Evolutionary conservation across 1,140 invertebrate genomes (phyloP), one percentile per base, ranked within the genome.

Genomic region (Popillia japonica): DNA sequence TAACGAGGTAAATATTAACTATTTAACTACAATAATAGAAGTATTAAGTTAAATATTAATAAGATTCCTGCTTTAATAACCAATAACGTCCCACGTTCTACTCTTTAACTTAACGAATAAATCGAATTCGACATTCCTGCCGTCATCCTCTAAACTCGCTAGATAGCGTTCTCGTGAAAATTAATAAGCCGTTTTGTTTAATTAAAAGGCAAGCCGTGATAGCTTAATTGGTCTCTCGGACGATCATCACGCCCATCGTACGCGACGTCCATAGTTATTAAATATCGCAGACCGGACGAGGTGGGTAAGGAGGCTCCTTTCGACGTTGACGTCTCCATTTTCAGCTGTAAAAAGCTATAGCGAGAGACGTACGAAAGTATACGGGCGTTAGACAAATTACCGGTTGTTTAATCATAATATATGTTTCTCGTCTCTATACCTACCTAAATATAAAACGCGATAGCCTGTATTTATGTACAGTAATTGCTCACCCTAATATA

Each of bases 161-260:
- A 34, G 27, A 34, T 34, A 55, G 17, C 17, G 48, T 17, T 55
- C 17, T 55, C 48, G 48, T 55, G 27, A 55, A 55, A 55, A 55
- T 55, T 55, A 55, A 55, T 55, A 55, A 55, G 17, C 11, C 48
- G 48, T 55, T 55, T 55, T 55, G 48, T 55, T 55, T 55, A 55
- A 55, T 55, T 55, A 55, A 55, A 55, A 55, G 48, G 17, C 48
- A 55, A n/a, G 48, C 48, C 48, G 48, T 55, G 48, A 55, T 55
- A 55, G 48, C 48, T 55, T 55, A 55, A 55, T 55, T 55, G 48
- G 14, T 55, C 48, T n/a, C 17, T n/a, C 48, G 48, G 14, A 55
- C 48, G 48, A 55, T 1, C 48, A n/a, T 55, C 48, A 55, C 48
- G 48, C 48, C 48, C 48, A 55, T 17, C 48, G 48, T 55, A 55